Conservation (phyloP, 2,797 vertebrate species). For the Cygnus olor region DNA sequence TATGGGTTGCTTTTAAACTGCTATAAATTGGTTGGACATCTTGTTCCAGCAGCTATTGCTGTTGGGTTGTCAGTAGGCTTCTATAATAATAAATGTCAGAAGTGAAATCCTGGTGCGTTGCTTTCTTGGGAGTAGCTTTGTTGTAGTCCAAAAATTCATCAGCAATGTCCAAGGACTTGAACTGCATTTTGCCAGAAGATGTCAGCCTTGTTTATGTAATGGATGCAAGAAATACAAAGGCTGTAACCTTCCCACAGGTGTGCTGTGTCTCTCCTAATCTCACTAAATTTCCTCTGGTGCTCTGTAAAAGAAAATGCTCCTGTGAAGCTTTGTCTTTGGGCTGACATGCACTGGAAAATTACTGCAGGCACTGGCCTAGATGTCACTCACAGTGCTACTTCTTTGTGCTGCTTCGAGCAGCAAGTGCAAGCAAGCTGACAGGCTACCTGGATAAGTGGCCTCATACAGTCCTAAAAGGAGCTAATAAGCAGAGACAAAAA, state of each 20-base stretch:
- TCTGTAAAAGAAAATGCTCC: constrained; percentile 47
- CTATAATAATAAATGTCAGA: background rate
- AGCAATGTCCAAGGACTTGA: background rate
- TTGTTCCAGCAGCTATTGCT: background rate
- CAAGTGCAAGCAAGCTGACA: constrained; percentile 8
- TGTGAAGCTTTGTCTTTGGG: constrained; percentile 48
- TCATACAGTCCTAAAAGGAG: background rate
- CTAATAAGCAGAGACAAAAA: constrained; percentile 37
- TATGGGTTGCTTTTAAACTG: background rate
- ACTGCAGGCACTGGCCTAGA: background rate
- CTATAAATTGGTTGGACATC: rapidly evolving
- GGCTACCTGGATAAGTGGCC: constrained; percentile 28
- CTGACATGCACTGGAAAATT: constrained; percentile 56
- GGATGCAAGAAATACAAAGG: background rate
- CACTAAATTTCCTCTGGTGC: constrained; percentile 37
- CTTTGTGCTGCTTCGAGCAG: constrained; percentile 35
- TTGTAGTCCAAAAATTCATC: background rate
- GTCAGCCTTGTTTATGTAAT: constrained; percentile 73
- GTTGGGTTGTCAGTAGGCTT: background rate
- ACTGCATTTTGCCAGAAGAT: constrained; percentile 70
- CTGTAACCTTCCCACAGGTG: background rate
- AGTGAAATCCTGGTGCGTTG: background rate
- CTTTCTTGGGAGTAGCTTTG: background rate
- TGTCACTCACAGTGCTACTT: constrained; percentile 14
- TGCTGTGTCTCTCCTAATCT: constrained; percentile 34